Percentiles rank a stretch among this genome's conserved stretches.
Conservation (phyloP, 2,888 invertebrate genomes). For the Agriotes lineatus region DNA sequence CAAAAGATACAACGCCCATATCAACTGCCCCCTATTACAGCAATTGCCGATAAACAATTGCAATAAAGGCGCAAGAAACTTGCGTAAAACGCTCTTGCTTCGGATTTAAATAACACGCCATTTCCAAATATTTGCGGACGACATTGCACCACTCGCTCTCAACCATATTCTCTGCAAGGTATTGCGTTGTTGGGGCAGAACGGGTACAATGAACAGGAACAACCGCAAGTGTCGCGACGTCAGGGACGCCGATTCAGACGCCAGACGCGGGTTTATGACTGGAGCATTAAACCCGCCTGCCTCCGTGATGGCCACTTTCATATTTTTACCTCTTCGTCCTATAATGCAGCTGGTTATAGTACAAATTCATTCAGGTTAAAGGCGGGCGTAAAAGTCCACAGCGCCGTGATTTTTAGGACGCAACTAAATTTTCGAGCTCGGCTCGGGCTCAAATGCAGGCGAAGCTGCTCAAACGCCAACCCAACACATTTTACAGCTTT, state of each 20-base stretch:
- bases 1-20: too few species aligned
- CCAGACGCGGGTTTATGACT: slow-evolving; percentile 54
- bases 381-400: slow-evolving; percentile 22
- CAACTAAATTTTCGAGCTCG: not conserved
- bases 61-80: not conserved
- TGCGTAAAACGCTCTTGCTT: slow-evolving; percentile 19
- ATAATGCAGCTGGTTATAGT: slow-evolving; percentile 37
- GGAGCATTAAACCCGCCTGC: slow-evolving; percentile 51
- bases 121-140: slow-evolving; percentile 39
- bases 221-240: slow-evolving; percentile 54
- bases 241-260: slow-evolving; percentile 51
- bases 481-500: too few species aligned
- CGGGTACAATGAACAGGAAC: slow-evolving; percentile 51
- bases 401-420: slow-evolving; percentile 15
- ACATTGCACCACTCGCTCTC: slow-evolving; percentile 33
- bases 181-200: slow-evolving; percentile 44
- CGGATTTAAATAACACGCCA: slow-evolving; percentile 37
- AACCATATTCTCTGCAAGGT: slow-evolving; percentile 25
- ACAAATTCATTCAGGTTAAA: slow-evolving; percentile 41
- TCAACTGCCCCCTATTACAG: too few species aligned
- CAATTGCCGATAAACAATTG: not conserved
- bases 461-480: too few species aligned
- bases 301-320: slow-evolving; percentile 44
- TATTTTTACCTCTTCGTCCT: slow-evolving; percentile 43
- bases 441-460: not conserved